These are phyloP conservation scores for Pseudopipra pipra DNA, from an alignment of 2,113 vertebrate genomes.

Conservation along the genomic window DNA sequence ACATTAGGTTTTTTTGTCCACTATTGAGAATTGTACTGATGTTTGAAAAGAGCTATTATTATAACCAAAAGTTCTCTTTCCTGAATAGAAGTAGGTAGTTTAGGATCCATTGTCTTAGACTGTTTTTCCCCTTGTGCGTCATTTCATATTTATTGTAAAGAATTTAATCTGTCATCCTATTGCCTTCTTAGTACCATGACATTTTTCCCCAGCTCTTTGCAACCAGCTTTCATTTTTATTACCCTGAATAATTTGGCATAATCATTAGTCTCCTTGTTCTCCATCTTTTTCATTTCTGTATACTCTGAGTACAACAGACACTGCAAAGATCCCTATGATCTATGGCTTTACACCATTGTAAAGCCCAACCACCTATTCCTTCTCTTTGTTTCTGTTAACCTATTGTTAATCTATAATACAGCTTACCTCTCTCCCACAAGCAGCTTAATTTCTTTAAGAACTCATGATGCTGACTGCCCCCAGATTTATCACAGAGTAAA, in stretches of 20 bases:
- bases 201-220: background rate
- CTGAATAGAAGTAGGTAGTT: background rate
- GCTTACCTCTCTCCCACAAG: background rate
- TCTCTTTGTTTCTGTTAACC: background rate
- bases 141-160: background rate
- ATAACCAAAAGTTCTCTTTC: background rate
- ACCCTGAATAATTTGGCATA: background rate
- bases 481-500: background rate
- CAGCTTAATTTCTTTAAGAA: constrained; percentile 9
- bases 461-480: background rate
- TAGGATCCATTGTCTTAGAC: background rate
- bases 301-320: background rate
- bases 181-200: background rate
- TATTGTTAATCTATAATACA: background rate
- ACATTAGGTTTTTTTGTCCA: rapidly evolving
- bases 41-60: background rate
- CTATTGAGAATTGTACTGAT: background rate
- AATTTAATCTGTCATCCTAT: background rate
- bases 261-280: background rate
- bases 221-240: constrained; percentile 19
- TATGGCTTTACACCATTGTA: background rate
- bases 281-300: background rate
- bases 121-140: background rate
- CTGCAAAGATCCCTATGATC: background rate
- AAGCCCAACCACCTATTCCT: background rate